These are phyloP conservation scores for Diloba caeruleocephala DNA, from an alignment of 2,888 invertebrate genomes.

Conservation along the genomic window DNA sequence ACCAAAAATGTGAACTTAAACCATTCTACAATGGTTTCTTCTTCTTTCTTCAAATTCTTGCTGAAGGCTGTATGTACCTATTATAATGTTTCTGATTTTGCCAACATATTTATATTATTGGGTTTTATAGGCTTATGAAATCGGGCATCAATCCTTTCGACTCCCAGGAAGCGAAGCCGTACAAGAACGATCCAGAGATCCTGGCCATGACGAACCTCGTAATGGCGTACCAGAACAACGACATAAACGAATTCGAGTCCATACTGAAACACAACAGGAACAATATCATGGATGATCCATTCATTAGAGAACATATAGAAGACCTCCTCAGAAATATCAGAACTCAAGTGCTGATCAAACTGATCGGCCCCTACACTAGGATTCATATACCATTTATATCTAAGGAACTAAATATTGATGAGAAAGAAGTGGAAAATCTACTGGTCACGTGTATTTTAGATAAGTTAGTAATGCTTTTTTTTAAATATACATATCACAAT, in stretches of 20 bases:
- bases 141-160: conserved; percentile 99
- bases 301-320: conserved; percentile 99
- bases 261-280: conserved; percentile 96
- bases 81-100: too few relatives aligned
- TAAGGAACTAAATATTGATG: conserved; percentile 97
- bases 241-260: conserved; percentile 99
- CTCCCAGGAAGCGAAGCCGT: conserved; percentile 99
- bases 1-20: too few relatives aligned
- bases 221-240: conserved; percentile 98
- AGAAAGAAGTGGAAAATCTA: conserved; percentile 98
- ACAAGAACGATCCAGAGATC: conserved; percentile 99
- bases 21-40: too few relatives aligned
- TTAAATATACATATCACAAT: too few relatives aligned
- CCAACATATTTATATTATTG: conserved; percentile 7
- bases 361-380: conserved; percentile 99
- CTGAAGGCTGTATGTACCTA: too few relatives aligned
- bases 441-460: conserved; percentile 99
- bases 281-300: conserved; percentile 99
- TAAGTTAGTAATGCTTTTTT: conserved; percentile 90
- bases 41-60: too few relatives aligned
- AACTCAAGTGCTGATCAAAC: conserved; percentile 98
- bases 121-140: conserved; percentile 96
- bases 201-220: conserved; percentile 99
- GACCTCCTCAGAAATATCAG: conserved; percentile 98
- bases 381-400: conserved; percentile 99